Evolutionary conservation across 2,888 invertebrate species (phyloP).

Genomic region (Cerceris rybyensis): DNA sequence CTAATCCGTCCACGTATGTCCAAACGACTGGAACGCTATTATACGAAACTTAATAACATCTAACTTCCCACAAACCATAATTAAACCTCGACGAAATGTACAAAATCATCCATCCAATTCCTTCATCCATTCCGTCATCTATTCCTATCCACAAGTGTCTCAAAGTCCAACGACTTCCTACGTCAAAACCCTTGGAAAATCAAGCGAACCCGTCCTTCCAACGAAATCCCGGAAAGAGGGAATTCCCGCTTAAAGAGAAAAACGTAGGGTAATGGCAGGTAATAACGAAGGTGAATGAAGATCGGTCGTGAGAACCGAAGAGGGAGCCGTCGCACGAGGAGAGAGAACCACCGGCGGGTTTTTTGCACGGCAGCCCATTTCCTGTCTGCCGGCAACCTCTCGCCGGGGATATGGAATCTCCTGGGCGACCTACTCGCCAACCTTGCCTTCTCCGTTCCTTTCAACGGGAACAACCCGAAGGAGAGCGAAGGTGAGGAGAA

Average conservation of each 20-base stretch:
- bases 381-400: slow-evolving; percentile 43
- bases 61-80: too few relatives aligned
- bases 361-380: slow-evolving; percentile 46
- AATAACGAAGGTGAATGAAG: slow-evolving; percentile 47
- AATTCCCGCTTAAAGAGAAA: slow-evolving; percentile 33
- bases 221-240: slow-evolving; percentile 21
- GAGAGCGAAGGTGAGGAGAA: slow-evolving; percentile 2
- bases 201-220: slow-evolving; percentile 11
- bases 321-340: slow-evolving; percentile 33
- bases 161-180: not conserved
- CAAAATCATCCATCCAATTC: too few relatives aligned
- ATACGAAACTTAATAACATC: too few relatives aligned
- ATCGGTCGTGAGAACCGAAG: slow-evolving; percentile 33
- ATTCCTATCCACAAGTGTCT: too few relatives aligned
- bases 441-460: slow-evolving; percentile 9
- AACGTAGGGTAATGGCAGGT: slow-evolving; percentile 33
- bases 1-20: too few relatives aligned
- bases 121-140: too few relatives aligned
- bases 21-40: too few relatives aligned
- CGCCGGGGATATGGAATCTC: slow-evolving; percentile 35
- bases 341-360: slow-evolving; percentile 24
- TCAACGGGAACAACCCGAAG: not conserved
- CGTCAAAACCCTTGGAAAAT: not conserved
- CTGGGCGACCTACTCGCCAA: slow-evolving; percentile 32
- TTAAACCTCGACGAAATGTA: too few relatives aligned